Base-by-base conservation (phyloP, 2,113 vertebrate genomes). In the Melanotaenia duboulayi region DNA sequence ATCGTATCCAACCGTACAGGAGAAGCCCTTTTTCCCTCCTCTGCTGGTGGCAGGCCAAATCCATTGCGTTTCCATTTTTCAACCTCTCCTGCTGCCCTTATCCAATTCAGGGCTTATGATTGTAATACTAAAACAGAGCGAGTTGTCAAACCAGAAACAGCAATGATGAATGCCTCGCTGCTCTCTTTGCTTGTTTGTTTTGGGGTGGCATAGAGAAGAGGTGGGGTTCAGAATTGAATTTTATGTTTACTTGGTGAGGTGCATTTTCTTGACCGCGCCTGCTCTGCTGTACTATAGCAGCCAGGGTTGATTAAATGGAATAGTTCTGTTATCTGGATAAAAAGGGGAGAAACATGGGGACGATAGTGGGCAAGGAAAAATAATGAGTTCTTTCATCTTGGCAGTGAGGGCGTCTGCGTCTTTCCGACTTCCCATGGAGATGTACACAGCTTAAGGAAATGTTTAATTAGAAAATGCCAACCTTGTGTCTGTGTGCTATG, bases 401-500 rank as follows among this genome's bases (percentile, higher is more conserved):
- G 85, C 87, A 50, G 86, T 65, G 89, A 85, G 87, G 89, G 80
- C 81, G 83, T 84, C 78, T 46, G 71, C 67, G 64, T 86, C 86
- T 71, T 65, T 79, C 73, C 84, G 83, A 83, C 88, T 85, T 89
- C 88, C 89, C 87, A 81, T 74, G 60, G 84, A 90, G 86, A 89
- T 73, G 82, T 84, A 89, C 89, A 87, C 89, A 90, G 88, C 90
- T 90, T 91, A 91, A 90, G 84, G 87, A 92, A 92, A 90, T 75
- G 83, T 87, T 91, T 92, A 88, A 92, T 92, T 91, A 91, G 89
- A 92, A 91, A 91, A 84, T 88, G 89, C 87, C 89, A 87, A 80
- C 79, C 75, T 77, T 71, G 86, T 76, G 86, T 87, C 84, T 90
- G 83, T 4, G 23, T 4, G 74, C 76, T 49, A 2, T 82, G 81